Conservation (phyloP, 2,113 vertebrate genomes). For the Vanacampus margaritifer region DNA sequence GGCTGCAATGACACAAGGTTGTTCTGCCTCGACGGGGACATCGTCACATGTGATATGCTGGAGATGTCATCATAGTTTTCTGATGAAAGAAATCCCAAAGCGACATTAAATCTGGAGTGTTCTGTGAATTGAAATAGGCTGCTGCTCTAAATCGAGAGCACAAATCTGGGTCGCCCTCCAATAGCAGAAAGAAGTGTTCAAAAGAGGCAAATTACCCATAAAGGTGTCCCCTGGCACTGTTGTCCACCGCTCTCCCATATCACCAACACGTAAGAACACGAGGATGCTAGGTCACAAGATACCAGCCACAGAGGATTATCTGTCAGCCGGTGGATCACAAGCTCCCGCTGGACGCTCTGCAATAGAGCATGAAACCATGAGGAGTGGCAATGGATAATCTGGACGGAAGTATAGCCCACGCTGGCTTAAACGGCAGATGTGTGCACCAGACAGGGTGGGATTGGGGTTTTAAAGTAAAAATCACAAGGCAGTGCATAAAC, state of each 20-base stretch:
- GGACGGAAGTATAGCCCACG: constrained; percentile 51
- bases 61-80: constrained; percentile 77
- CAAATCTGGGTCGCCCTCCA: constrained; percentile 50
- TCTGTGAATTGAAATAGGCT: constrained; percentile 27
- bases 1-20: constrained; percentile 69
- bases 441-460: constrained; percentile 23
- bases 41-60: constrained; percentile 77
- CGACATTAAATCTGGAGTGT: not conserved
- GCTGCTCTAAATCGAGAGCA: constrained; percentile 44
- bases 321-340: constrained; percentile 50
- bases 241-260: constrained; percentile 91
- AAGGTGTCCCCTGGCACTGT: constrained; percentile 76
- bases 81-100: constrained; percentile 60
- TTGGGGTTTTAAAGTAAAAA: constrained; percentile 13
- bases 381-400: constrained; percentile 65
- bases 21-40: constrained; percentile 77
- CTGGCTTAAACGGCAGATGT: constrained; percentile 60
- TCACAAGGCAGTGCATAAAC: constrained; percentile 10
- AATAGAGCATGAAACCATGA: constrained; percentile 59
- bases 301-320: constrained; percentile 45
- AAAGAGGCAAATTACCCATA: constrained; percentile 72
- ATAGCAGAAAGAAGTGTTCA: not conserved
- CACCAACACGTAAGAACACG: constrained; percentile 66
- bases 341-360: constrained; percentile 74
- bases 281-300: constrained; percentile 66